These are phyloP conservation scores for Apodemus agrarius DNA, from an alignment of 2,797 vertebrate genomes.

Conservation along the genomic window DNA sequence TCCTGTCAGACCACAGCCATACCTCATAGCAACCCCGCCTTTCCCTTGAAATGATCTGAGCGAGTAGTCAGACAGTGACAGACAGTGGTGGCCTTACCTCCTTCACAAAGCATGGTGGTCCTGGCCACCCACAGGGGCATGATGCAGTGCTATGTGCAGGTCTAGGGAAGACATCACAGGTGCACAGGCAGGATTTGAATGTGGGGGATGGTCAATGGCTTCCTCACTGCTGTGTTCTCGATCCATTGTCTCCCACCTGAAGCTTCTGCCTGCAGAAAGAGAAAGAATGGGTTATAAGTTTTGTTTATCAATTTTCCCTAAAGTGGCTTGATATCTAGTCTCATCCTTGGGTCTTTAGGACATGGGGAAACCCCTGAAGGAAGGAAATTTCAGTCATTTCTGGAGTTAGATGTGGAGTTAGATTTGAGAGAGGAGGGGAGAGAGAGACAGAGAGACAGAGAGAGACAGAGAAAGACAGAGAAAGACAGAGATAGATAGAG, in stretches of 20 bases:
- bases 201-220: accelerated
- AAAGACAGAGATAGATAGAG: background rate
- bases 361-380: background rate
- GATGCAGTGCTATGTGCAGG: background rate
- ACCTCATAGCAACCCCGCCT: background rate
- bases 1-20: background rate
- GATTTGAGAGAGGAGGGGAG: background rate
- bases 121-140: background rate
- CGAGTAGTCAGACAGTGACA: background rate
- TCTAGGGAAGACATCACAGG: background rate
- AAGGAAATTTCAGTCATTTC: conserved; percentile 13
- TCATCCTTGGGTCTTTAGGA: background rate
- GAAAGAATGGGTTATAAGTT: background rate
- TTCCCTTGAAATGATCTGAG: background rate
- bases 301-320: background rate
- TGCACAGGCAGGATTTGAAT: accelerated
- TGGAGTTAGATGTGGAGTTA: background rate
- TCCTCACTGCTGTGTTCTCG: background rate
- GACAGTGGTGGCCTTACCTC: background rate
- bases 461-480: background rate
- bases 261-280: background rate
- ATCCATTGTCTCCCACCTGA: background rate
- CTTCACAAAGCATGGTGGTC: background rate
- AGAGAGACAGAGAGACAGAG: too few species aligned
- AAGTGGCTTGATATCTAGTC: background rate